phyloP scores from a whole-genome alignment of 2,888 invertebrate genomes.

The Melitaea athalia region DNA sequence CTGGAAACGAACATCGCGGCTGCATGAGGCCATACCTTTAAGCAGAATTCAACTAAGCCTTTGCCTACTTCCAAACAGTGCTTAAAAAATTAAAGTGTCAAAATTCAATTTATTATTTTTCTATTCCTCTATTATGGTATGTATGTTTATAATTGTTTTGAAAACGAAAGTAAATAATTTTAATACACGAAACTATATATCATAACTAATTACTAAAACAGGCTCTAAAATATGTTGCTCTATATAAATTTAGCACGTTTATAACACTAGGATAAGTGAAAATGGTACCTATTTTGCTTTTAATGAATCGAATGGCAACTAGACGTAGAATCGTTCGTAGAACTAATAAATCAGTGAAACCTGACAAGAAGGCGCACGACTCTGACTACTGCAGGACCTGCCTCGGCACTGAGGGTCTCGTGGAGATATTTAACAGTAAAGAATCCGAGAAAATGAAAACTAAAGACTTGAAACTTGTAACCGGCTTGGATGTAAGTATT shows the following conservation, averaged over 20 bases:
- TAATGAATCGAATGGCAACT: conserved; percentile 51
- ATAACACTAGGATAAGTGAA: conserved; percentile 26
- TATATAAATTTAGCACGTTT: not conserved
- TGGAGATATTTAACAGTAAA: conserved; percentile 55
- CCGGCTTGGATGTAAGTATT: conserved; percentile 57
- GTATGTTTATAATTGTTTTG: conserved; percentile 11
- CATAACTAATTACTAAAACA: not conserved
- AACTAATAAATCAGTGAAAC: conserved; percentile 21
- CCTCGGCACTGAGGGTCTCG: conserved; percentile 52
- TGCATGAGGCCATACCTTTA: too few species aligned
- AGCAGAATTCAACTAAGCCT: not conserved
- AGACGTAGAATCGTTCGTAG: conserved; percentile 41
- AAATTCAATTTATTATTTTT: not conserved
- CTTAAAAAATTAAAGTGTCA: conserved; percentile 1
- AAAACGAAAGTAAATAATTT: conserved; percentile 1
- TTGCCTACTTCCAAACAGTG: not conserved
- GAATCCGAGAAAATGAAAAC: conserved; percentile 52
- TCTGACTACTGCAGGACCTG: conserved; percentile 57
- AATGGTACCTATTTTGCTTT: conserved; percentile 55
- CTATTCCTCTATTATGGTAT: too few species aligned
- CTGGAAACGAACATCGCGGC: too few species aligned
- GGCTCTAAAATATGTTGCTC: not conserved
- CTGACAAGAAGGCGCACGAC: conserved; percentile 15
- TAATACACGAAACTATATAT: too few species aligned
- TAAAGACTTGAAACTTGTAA: conserved; percentile 53